These are phyloP conservation scores for Drosophila mauritiana DNA, from an alignment of 1,140 invertebrate genomes.

Conservation along the genomic window DNA sequence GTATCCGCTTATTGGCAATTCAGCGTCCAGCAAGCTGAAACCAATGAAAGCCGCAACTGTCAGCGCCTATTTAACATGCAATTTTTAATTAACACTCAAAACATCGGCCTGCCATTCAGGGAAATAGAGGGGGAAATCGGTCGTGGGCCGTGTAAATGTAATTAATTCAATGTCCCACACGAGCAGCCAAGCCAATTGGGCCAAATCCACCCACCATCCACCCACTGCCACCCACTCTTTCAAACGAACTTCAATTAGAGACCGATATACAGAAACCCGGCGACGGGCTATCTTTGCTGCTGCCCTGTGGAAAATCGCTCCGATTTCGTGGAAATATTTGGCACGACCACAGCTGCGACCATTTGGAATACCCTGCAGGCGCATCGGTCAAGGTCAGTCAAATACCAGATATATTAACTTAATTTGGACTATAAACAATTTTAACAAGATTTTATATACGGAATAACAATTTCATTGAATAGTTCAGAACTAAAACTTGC, in stretches of 20 bases:
- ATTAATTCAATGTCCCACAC: conserved; percentile 61
- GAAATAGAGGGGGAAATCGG: conserved; percentile 17
- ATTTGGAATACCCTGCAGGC: conserved; percentile 15
- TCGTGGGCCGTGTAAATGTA: conserved; percentile 50
- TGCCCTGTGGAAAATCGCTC: conserved; percentile 50
- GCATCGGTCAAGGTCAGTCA: neutral
- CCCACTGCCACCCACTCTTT: conserved; percentile 15
- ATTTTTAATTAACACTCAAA: conserved; percentile 69
- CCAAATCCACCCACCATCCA: conserved; percentile 2
- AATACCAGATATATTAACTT: neutral
- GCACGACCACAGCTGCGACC: conserved; percentile 16
- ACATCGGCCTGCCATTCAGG: conserved; percentile 18
- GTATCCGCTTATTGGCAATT: conserved; percentile 2
- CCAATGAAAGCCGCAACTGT: conserved; percentile 42
- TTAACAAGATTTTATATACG: no score
- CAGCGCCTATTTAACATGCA: conserved; percentile 57
- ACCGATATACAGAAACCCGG: conserved; percentile 11
- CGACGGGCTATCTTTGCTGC: conserved; percentile 28
- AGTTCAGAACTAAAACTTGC: no score
- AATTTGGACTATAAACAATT: neutral
- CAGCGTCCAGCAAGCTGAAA: neutral
- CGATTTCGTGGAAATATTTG: conserved; percentile 46
- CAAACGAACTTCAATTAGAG: conserved; percentile 43
- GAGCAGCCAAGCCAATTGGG: conserved; percentile 28
- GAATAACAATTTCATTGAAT: no score